These are phyloP conservation scores for Girardinichthys multiradiatus DNA, from an alignment of 2,113 vertebrate species.

Conservation along the genomic window DNA sequence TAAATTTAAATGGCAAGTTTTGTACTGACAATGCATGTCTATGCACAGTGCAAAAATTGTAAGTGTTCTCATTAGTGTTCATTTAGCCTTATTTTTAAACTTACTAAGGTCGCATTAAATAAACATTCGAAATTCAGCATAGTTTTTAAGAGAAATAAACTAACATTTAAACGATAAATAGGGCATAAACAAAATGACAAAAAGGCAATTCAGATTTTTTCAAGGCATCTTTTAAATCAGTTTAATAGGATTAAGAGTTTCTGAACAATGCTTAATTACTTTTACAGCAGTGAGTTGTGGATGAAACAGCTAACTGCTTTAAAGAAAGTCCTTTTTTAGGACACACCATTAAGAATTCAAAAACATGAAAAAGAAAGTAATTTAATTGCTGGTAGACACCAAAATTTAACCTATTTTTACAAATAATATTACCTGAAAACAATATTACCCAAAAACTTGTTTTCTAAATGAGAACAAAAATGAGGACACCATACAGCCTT, in stretches of 20 bases:
- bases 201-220: constrained; percentile 25
- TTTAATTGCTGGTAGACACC: too few species aligned
- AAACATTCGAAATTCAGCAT: background rate
- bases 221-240: constrained; percentile 54
- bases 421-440: too few species aligned
- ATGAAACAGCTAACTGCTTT: constrained; percentile 62
- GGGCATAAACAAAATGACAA: background rate
- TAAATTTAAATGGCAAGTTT: background rate
- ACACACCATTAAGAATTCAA: too few species aligned
- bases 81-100: background rate
- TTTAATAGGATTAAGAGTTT: constrained; percentile 67
- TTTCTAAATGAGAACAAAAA: too few species aligned
- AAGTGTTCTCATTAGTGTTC: background rate
- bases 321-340: too few species aligned
- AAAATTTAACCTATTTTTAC: too few species aligned
- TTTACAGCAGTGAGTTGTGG: constrained; percentile 47
- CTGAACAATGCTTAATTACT: constrained; percentile 71
- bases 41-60: background rate
- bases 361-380: too few species aligned
- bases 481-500: too few species aligned
- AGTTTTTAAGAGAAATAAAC: background rate
- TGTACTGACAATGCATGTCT: background rate
- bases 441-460: too few species aligned
- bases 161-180: constrained; percentile 19
- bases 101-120: background rate